Evolutionary conservation across 2,113 vertebrate species (phyloP).

Genomic region (Eulemur macaco): DNA sequence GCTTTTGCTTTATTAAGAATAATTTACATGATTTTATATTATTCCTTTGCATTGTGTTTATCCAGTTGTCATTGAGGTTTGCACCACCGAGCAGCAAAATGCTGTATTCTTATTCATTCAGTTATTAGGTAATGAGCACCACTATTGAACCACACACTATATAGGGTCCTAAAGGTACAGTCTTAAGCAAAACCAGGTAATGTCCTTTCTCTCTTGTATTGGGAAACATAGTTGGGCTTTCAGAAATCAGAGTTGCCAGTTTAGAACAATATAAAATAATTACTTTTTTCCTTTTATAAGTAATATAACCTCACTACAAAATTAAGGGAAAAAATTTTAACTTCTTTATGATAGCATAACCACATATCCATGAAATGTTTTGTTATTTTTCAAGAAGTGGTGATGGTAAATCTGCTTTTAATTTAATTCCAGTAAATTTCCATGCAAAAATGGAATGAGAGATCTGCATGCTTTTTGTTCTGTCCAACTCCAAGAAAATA

Average conservation of each 20-base stretch:
- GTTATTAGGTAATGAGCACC: not conserved
- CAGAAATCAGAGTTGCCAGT: not conserved
- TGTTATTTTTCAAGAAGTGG: constrained; percentile 32
- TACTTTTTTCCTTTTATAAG: not conserved
- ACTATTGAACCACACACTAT: not conserved
- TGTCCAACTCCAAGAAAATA: not conserved
- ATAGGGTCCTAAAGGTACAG: not conserved
- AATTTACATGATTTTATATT: not conserved
- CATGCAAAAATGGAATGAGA: not conserved
- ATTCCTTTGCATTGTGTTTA: not conserved
- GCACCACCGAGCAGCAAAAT: not conserved
- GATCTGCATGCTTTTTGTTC: not conserved
- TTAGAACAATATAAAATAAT: constrained; percentile 11
- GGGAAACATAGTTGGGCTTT: constrained; percentile 11
- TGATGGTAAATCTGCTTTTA: not conserved
- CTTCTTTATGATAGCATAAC: not conserved
- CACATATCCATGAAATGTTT: not conserved
- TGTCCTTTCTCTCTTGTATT: not conserved
- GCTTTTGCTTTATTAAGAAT: constrained; percentile 34
- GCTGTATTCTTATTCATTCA: not conserved
- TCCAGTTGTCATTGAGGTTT: not conserved
- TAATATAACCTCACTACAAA: not conserved
- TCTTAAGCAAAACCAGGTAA: not conserved
- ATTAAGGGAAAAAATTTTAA: not conserved
- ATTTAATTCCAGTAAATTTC: constrained; percentile 42